Evolutionary conservation across 2,888 invertebrate species (phyloP), one percentile per base, ranked within the genome.

Genomic region (Anoplius nigerrimus): DNA sequence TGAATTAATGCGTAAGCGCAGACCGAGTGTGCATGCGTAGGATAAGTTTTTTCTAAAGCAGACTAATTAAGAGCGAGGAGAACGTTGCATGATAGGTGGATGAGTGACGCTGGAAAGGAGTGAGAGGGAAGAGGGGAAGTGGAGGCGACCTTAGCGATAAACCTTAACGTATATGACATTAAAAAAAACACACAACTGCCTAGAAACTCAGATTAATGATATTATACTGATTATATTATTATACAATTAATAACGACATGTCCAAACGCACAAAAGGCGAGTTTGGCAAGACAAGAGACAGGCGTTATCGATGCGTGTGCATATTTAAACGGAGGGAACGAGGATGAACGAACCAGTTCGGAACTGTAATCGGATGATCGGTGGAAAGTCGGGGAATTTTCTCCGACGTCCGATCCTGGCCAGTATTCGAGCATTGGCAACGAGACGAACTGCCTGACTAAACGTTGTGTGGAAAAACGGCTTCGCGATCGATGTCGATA

Each of bases 191-290:
- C 82, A 82, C 84, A 86, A 87, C 87, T 87, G 87, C 87, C 86
- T 87, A 87, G 86, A 84, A 79, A 83, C 85, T 85, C 83, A 84
- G 82, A 86, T 83, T 80, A 76, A 75, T 76, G 80, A 80, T 74
- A 84, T 80, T 82, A 68, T 82, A 84, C 80, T 82, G 81, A 82
- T 76, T 81, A 82, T 75, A 81, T 43, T 73, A 72, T 74, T 79
- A 79, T 75, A 78, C 71, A 74, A 80, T 71, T 73, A 80, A 71
- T 60, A 75, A 76, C 53, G 71, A 80, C 69, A 87, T 85, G 88
- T 87, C 87, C 87, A 87, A 88, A 86, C 87, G 87, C 87, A 88
- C 88, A 88, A 88, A 85, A 80, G 82, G 82, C 83, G 80, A 79
- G 86, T 88, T 87, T 87, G 85, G 86, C 80, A 81, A 70, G 76